These are phyloP conservation scores for Entomyzon cyanotis DNA, from an alignment of 2,113 vertebrate genomes.

Conservation along the genomic window DNA sequence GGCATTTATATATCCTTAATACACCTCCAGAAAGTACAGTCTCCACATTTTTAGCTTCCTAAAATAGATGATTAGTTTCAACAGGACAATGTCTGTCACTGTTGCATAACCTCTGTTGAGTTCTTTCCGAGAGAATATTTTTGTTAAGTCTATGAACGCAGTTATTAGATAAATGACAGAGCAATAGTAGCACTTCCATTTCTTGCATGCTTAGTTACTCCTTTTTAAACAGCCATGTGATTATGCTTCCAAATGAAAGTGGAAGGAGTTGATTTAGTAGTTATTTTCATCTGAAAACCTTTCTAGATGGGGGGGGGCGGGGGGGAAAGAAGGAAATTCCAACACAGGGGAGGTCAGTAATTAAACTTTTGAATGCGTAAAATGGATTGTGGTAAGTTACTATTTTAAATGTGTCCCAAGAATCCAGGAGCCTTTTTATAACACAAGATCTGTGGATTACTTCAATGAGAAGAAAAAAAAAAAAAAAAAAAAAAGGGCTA, in stretches of 20 bases:
- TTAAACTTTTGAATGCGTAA: neutral
- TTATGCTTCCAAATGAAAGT: neutral
- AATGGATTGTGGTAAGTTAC: neutral
- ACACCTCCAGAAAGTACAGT: neutral
- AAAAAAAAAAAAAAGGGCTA: neutral
- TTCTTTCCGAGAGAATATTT: neutral
- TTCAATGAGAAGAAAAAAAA: neutral
- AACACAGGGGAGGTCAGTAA: neutral
- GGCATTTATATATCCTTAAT: neutral
- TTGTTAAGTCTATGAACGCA: neutral
- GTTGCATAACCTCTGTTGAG: neutral
- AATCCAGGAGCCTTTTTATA: constrained; percentile 27
- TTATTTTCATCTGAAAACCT: neutral
- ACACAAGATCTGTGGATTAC: neutral
- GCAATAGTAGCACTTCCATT: neutral
- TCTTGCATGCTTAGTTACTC: neutral
- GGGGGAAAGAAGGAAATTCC: neutral
- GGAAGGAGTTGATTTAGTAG: neutral
- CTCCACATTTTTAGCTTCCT: neutral
- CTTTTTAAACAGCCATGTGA: neutral
- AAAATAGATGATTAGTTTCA: neutral
- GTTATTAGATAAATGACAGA: neutral
- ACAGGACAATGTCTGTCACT: neutral
- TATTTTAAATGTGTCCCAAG: constrained; percentile 20
- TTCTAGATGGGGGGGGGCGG: neutral